phyloP scores from a whole-genome alignment of 2,797 vertebrate species.

The Pangasius sanitwongsei region DNA sequence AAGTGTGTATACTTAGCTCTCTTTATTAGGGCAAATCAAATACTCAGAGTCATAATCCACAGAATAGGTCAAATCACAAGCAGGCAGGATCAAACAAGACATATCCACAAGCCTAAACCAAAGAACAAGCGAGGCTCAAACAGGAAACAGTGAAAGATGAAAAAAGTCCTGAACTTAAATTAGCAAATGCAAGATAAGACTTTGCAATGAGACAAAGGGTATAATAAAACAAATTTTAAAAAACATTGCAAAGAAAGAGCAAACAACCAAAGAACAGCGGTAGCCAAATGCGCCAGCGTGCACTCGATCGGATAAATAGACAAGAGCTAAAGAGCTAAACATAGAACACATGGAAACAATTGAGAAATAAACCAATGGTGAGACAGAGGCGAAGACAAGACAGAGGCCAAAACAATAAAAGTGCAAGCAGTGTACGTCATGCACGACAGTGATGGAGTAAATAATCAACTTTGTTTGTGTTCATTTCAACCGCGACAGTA shows the following conservation, averaged over 20 bases:
- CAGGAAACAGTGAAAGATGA: neutral
- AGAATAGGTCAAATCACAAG: neutral
- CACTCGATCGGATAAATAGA: constrained; percentile 4
- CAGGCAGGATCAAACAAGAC: neutral
- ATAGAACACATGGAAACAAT: constrained; percentile 3
- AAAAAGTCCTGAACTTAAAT: neutral
- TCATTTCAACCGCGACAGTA: neutral
- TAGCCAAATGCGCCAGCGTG: neutral
- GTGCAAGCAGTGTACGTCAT: neutral
- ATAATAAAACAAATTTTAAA: neutral
- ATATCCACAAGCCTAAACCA: constrained; percentile 3
- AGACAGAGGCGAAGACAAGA: neutral
- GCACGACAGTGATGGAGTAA: neutral
- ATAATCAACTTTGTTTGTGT: constrained; percentile 12
- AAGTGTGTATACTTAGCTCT: neutral
- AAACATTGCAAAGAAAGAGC: neutral
- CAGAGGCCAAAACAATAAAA: constrained; percentile 6
- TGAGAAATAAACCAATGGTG: constrained; percentile 1
- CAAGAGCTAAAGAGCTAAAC: constrained; percentile 10
- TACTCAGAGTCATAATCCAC: neutral
- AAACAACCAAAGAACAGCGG: neutral
- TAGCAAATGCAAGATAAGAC: neutral
- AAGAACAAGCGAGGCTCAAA: neutral
- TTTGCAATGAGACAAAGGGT: neutral
- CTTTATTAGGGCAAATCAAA: neutral